Evolutionary conservation across 2,113 vertebrate genomes (phyloP), one percentile per base, ranked within the genome.

Genomic region (Gambusia affinis): DNA sequence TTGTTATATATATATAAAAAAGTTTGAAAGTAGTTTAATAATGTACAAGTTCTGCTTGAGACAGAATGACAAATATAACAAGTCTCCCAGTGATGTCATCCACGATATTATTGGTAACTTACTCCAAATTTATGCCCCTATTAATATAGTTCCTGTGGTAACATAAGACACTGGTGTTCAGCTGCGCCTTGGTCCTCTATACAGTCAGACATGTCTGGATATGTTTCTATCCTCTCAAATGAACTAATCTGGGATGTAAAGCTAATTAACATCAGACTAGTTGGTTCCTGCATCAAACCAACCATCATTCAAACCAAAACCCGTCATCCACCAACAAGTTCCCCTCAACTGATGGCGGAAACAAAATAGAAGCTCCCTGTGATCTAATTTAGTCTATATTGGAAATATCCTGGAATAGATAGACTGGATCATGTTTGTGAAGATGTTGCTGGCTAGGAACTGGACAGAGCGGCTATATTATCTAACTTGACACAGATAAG

Each of bases 131-230:
- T 68, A 67, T 19, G 68, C 60, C 64, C 37, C 88, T 90, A 87
- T 88, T 87, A 91, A 91, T 92, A 88, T 69, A 86, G 61, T 28
- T 7, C 75, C 47, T 65, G 81, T 70, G 87, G 92, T 87, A 92
- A 92, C 66, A 39, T 64, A 76, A 92, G 75, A 67, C 87, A 31
- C 29, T 31, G 64, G 71, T 60, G 42, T 69, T 73, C 81, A 89
- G 90, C 87, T 87, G 82, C 75, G 73, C 65, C 66, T 57, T 6
- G 44, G 63, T 72, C 63, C 69, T 67, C 87, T 64, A 10, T 37
- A 83, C 80, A 85, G 76, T 22, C 87, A 81, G 66, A 67, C 82
- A 37, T 64, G 78, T 71, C 79, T 65, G 66, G 2, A 65, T 83
- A 47, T 92, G 85, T 92, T 86, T 92, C 83, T 91, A 88, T 80